Conservation (phyloP, 2,888 invertebrate genomes). For the Axea sp. region DNA sequence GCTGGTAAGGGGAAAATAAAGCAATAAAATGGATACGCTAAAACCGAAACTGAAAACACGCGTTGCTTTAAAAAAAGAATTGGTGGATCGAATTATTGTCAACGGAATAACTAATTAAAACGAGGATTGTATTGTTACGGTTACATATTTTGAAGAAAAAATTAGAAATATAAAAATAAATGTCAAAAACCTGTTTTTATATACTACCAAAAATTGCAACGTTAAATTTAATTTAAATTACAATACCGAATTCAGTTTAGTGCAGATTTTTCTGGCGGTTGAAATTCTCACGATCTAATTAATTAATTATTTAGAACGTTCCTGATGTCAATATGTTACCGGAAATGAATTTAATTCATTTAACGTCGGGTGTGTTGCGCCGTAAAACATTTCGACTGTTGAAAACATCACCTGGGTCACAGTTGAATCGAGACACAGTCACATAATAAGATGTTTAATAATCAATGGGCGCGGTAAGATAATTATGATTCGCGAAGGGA, state of each 20-base stretch:
- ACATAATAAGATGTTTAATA: conserved; percentile 74
- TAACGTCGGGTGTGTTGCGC: conserved; percentile 13
- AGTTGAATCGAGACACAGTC: conserved; percentile 44
- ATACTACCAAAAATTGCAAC: too few species aligned
- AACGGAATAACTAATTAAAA: too few species aligned
- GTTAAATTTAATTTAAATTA: conserved; percentile 14
- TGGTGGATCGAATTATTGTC: too few species aligned
- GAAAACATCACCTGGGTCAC: conserved; percentile 38
- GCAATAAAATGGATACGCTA: conserved; percentile 18
- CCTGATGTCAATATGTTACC: conserved; percentile 25
- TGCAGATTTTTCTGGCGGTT: neutral
- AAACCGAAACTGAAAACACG: neutral
- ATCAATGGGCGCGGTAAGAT: conserved; percentile 77
- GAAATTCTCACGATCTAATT: conserved; percentile 51
- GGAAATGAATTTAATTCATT: conserved; percentile 46
- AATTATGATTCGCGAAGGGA: conserved; percentile 76
- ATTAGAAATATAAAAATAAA: neutral
- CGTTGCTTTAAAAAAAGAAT: neutral
- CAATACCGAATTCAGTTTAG: neutral
- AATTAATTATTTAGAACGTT: conserved; percentile 52
- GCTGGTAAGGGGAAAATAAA: too few species aligned
- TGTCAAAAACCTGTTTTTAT: too few species aligned
- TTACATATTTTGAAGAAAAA: too few species aligned
- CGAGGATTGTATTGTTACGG: too few species aligned
- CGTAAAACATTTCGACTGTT: conserved; percentile 12